Conservation (phyloP, 2,797 vertebrate species). For the Acestrorhynchus altus region DNA sequence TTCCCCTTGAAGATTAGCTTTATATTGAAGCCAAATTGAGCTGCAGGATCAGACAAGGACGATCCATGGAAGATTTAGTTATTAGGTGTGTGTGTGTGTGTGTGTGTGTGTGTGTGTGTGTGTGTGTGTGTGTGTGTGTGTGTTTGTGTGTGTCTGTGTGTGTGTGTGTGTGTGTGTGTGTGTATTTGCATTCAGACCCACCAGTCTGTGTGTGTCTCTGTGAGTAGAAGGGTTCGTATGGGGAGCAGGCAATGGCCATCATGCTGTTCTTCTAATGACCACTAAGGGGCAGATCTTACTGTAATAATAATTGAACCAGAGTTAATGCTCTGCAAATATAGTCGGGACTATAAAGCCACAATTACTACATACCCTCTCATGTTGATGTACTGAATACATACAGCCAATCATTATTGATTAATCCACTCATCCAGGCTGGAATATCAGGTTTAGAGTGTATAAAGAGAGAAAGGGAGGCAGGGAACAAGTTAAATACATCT, state of each 20-base stretch:
- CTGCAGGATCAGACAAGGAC: neutral
- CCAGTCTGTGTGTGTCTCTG: conserved; percentile 7
- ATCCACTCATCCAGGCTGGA: neutral
- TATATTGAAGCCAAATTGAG: neutral
- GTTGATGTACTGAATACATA: no score
- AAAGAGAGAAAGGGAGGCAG: neutral
- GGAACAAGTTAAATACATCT: conserved; percentile 31
- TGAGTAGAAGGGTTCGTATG: conserved; percentile 60
- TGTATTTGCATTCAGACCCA: no score
- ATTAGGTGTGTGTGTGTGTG: neutral
- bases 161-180: neutral
- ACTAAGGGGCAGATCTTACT: conserved; percentile 48
- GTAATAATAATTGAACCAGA: conserved; percentile 13
- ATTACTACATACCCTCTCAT: neutral
- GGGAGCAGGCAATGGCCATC: conserved; percentile 44
- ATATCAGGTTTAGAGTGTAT: neutral
- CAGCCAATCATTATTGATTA: no score
- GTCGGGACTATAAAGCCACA: conserved; percentile 13
- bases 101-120: conserved; percentile 9
- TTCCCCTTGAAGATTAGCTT: neutral
- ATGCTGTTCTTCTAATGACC: conserved; percentile 17
- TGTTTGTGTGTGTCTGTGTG: neutral
- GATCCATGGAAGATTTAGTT: neutral
- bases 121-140: neutral
- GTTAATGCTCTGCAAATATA: neutral